Evolutionary conservation across 2,113 vertebrate species (phyloP).

Genomic region (Rhegmatorhina hoffmannsi): DNA sequence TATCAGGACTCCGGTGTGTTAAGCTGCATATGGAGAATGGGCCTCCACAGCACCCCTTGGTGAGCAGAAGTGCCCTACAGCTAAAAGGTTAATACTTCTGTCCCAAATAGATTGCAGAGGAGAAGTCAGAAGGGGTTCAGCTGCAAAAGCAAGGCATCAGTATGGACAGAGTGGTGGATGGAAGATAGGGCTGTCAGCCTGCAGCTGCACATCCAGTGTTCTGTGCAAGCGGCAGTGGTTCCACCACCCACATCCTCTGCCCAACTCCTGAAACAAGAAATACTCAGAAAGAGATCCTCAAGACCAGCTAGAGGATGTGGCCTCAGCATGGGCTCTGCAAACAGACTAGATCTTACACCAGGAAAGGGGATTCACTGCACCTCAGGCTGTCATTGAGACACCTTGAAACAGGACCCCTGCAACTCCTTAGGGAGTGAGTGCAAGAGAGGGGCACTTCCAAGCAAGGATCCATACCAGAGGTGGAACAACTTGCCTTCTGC

Average conservation of each 20-base stretch:
- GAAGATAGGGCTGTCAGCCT: background rate
- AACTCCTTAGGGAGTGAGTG: background rate
- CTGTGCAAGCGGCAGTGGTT: background rate
- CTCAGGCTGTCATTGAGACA: background rate
- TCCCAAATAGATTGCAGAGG: background rate
- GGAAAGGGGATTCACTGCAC: background rate
- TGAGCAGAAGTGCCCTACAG: background rate
- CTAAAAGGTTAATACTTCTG: background rate
- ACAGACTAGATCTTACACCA: background rate
- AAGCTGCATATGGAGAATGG: rapidly evolving
- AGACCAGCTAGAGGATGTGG: background rate
- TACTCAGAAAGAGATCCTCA: background rate
- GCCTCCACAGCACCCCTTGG: background rate
- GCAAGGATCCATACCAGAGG: background rate
- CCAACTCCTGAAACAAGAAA: background rate
- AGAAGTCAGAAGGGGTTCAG: background rate
- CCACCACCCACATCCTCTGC: rapidly evolving
- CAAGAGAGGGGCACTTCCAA: rapidly evolving
- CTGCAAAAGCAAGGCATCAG: background rate
- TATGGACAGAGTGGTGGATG: rapidly evolving
- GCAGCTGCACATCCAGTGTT: background rate
- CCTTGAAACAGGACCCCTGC: background rate
- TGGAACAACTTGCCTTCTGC: background rate
- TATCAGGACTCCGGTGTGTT: background rate
- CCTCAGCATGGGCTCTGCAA: background rate